These are phyloP conservation scores for Yoshiicerus persimilis DNA, from an alignment of 1,140 invertebrate species.

Conservation along the genomic window DNA sequence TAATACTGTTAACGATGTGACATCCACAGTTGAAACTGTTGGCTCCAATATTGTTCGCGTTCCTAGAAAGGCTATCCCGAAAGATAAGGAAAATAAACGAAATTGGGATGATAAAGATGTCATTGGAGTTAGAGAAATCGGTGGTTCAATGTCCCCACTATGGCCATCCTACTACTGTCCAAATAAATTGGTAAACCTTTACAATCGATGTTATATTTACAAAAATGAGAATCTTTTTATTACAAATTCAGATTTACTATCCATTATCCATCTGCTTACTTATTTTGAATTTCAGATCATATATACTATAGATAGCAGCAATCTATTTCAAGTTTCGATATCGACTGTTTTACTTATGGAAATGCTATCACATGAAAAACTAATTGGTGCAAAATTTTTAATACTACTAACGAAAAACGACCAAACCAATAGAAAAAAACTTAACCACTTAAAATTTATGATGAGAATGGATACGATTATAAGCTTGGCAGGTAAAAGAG, in stretches of 20 bases:
- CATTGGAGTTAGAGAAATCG: constrained; percentile 65
- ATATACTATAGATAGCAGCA: constrained; percentile 48
- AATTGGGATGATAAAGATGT: constrained; percentile 27
- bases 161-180: constrained; percentile 73
- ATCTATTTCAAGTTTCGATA: constrained; percentile 50
- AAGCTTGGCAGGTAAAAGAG: constrained; percentile 59
- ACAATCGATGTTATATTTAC: not conserved
- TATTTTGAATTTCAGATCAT: constrained; percentile 36
- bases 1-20: constrained; percentile 67
- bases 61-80: constrained; percentile 52
- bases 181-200: constrained; percentile 61
- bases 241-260: not conserved
- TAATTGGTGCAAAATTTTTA: constrained; percentile 57
- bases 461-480: constrained; percentile 62
- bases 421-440: constrained; percentile 75
- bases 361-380: constrained; percentile 50
- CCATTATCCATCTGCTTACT: not conserved
- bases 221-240: not conserved
- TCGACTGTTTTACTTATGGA: constrained; percentile 48
- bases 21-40: constrained; percentile 72
- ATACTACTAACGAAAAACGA: constrained; percentile 79
- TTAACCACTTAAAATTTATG: constrained; percentile 78
- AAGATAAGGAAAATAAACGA: not conserved
- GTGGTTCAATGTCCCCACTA: constrained; percentile 74
- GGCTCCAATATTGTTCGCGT: constrained; percentile 71